Conservation (phyloP, 2,888 invertebrate species). For the Entomobrya proxima region DNA sequence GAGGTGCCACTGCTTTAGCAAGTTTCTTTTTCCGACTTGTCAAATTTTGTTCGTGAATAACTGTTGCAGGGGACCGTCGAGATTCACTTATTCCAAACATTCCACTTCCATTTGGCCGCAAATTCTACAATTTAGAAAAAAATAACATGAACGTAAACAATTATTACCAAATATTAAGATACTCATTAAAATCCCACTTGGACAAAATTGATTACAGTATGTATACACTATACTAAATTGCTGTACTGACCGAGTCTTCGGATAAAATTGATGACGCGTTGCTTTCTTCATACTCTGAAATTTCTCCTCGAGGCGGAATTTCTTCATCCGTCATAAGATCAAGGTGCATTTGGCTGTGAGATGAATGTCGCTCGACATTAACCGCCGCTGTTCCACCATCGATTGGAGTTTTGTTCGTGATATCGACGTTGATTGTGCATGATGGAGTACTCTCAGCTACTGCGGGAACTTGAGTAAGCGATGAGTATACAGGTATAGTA, state of each 20-base stretch:
- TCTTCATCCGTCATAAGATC: slow-evolving; percentile 89
- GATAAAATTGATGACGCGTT: slow-evolving; percentile 73
- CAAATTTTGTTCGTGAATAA: slow-evolving; percentile 30
- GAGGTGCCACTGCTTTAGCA: slow-evolving; percentile 25
- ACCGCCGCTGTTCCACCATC: slow-evolving; percentile 32
- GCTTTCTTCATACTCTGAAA: slow-evolving; percentile 86
- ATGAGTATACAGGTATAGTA: slow-evolving; percentile 70
- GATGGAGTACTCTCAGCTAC: slow-evolving; percentile 39
- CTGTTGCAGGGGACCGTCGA: slow-evolving; percentile 33
- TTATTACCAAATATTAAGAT: background rate
- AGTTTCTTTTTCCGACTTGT: slow-evolving; percentile 28
- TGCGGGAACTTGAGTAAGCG: slow-evolving; percentile 55
- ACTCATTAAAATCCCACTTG: background rate
- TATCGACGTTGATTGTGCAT: slow-evolving; percentile 57
- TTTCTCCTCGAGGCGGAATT: slow-evolving; percentile 91
- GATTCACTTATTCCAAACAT: slow-evolving; percentile 35
- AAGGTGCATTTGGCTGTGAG: slow-evolving; percentile 62
- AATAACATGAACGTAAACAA: background rate
- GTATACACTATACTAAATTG: background rate
- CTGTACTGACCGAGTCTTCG: slow-evolving; percentile 69
- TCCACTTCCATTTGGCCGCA: slow-evolving; percentile 37
- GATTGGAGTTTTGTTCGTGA: background rate
- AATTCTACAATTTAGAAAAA: slow-evolving; percentile 31
- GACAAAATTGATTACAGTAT: background rate
- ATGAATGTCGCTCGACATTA: slow-evolving; percentile 14